phyloP scores from a whole-genome alignment of 1,140 invertebrate genomes.

The Drosophila willistoni region DNA sequence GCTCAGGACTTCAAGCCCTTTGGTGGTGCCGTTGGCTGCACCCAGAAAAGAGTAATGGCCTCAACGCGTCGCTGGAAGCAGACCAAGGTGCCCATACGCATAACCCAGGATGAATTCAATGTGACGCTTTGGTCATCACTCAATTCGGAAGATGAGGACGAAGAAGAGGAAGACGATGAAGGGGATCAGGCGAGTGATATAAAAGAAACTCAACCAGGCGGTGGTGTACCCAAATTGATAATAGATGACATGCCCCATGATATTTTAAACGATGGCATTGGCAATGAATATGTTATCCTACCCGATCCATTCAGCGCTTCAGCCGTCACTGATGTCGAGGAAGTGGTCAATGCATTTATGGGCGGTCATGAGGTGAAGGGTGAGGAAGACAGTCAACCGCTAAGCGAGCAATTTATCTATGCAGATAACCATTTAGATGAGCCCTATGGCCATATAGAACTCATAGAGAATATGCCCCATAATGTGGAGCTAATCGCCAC shows the following conservation, averaged over 20 bases:
- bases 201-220: constrained; percentile 1
- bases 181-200: constrained; percentile 39
- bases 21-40: constrained; percentile 38
- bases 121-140: constrained; percentile 71
- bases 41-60: constrained; percentile 27
- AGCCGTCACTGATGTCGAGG: constrained; percentile 69
- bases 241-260: constrained; percentile 67
- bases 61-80: constrained; percentile 69
- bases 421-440: constrained; percentile 64
- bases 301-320: constrained; percentile 71
- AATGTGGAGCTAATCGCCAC: constrained; percentile 50
- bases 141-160: constrained; percentile 70
- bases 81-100: constrained; percentile 73
- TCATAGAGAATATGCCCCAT: constrained; percentile 75
- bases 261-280: constrained; percentile 68
- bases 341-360: constrained; percentile 74
- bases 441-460: constrained; percentile 63
- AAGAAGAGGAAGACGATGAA: constrained; percentile 49
- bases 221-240: constrained; percentile 56
- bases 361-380: constrained; percentile 51
- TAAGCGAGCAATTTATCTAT: constrained; percentile 63
- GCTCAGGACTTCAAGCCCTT: constrained; percentile 70
- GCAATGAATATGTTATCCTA: constrained; percentile 74
- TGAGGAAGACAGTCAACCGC: constrained; percentile 64
- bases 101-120: constrained; percentile 73